Percentiles rank a stretch among this genome's conserved stretches.
These are phyloP conservation scores for Ctenochaetus hawaiiensis DNA, from an alignment of 2,797 vertebrate species.

Conservation along the genomic window DNA sequence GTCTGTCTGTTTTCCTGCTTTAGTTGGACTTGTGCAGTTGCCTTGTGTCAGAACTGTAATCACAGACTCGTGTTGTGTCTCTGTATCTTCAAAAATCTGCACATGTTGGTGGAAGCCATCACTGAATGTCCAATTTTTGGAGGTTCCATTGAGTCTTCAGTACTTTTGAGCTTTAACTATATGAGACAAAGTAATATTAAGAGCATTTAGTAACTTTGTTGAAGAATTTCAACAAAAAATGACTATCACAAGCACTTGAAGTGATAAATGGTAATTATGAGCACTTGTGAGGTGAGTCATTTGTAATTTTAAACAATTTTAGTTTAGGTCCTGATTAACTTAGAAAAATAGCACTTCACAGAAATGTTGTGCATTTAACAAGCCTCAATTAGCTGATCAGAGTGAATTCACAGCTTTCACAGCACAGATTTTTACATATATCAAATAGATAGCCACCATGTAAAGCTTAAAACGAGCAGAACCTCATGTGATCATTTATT, in stretches of 20 bases:
- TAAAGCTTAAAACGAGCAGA: not conserved
- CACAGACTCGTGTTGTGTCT: not conserved
- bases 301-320: not conserved
- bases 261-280: not conserved
- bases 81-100: too few species aligned
- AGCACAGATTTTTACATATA: not conserved
- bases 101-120: too few species aligned
- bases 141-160: too few species aligned
- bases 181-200: too few species aligned
- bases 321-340: not conserved
- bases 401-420: not conserved
- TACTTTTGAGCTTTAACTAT: too few species aligned
- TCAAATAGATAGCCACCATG: not conserved
- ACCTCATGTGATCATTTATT: not conserved
- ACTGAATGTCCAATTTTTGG: too few species aligned
- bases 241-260: not conserved
- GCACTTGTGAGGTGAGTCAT: not conserved
- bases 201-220: too few species aligned
- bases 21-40: not conserved
- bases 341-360: not conserved
- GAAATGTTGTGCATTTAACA: conserved; percentile 10
- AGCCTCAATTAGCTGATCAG: conserved; percentile 7
- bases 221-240: not conserved
- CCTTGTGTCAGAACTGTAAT: not conserved
- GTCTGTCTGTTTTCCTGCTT: too few species aligned